Evolutionary conservation across 2,113 vertebrate species (phyloP).

Genomic region (Cheirogaleus medius): DNA sequence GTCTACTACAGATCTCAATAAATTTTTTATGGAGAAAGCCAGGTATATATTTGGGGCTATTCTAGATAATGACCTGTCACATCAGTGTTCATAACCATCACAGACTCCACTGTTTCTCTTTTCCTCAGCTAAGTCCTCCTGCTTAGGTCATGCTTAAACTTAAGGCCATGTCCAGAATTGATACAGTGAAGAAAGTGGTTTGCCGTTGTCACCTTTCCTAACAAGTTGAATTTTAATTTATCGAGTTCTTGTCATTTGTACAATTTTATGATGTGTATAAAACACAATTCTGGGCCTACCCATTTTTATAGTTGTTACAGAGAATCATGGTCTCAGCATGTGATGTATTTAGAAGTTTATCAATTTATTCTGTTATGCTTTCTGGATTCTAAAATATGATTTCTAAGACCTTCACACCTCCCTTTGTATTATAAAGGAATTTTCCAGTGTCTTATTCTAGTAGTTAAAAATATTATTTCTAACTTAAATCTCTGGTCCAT

Average conservation of each 20-base stretch:
- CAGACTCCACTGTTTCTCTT: neutral
- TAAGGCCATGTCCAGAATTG: neutral
- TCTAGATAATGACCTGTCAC: neutral
- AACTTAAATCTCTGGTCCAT: neutral
- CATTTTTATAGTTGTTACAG: neutral
- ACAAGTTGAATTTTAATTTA: neutral
- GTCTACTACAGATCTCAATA: neutral
- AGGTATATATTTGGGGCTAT: neutral
- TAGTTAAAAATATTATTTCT: neutral
- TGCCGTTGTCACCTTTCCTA: neutral
- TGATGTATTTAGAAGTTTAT: neutral
- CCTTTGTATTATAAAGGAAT: neutral
- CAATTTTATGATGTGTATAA: neutral
- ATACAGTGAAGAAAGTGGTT: neutral
- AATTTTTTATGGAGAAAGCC: neutral
- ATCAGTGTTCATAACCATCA: neutral
- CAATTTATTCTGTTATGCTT: neutral
- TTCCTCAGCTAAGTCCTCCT: neutral
- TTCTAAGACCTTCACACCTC: neutral
- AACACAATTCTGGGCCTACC: neutral
- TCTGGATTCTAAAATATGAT: neutral
- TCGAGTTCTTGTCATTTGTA: neutral
- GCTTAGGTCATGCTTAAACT: neutral
- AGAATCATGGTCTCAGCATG: neutral
- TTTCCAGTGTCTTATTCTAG: neutral